Base-by-base conservation (phyloP, 1,140 invertebrate species). In the Trichoplusia ni region DNA sequence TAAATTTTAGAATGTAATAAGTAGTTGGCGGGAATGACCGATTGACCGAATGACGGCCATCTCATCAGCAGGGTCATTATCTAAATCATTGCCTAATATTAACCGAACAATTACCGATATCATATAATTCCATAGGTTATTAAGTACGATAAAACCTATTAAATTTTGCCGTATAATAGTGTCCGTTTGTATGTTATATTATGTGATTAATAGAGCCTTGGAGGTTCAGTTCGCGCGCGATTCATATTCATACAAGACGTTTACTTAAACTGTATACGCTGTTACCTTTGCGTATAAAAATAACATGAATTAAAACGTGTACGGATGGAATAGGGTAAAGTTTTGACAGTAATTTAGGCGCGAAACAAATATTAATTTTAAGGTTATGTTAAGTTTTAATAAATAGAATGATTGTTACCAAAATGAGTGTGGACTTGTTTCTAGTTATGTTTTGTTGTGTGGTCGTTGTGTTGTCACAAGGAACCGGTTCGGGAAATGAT, bases 401-500 rank as follows among this genome's bases (percentile, higher is more conserved):
- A 29, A 25, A 14, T 13, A 49, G 14, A 18, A 42, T 54, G 1
- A n/a, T 47, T 23, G 9, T 4, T 11, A 19, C 6, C 13, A 75
- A 73, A 71, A 83, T 84, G 75, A 69, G 56, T 53, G 58, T 71
- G 18, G 69, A 65, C 65, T 58, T 69, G 29, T 61, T 77, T 23
- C 47, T 82, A 44, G 70, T 81, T 21, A 70, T 77, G 16, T 69
- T 69, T 78, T 67, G 69, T 18, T 75, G 58, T 64, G 37, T 80
- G 13, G 66, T 67, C 21, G 64, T 75, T 46, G 82, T 78, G 37
- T 64, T 73, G 29, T 67, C 74, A 37, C 77, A 81, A 75, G 77
- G 76, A 44, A 61, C 72, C 16, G 82, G 82, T 29, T 82, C 82
- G 1, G 82, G 82, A 31, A 63, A 67, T 8, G 69, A 82, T 74